Percentiles rank a stretch among this genome's conserved stretches.
These are phyloP conservation scores for Synchiropus splendidus DNA, from an alignment of 2,113 vertebrate genomes.

Conservation along the genomic window DNA sequence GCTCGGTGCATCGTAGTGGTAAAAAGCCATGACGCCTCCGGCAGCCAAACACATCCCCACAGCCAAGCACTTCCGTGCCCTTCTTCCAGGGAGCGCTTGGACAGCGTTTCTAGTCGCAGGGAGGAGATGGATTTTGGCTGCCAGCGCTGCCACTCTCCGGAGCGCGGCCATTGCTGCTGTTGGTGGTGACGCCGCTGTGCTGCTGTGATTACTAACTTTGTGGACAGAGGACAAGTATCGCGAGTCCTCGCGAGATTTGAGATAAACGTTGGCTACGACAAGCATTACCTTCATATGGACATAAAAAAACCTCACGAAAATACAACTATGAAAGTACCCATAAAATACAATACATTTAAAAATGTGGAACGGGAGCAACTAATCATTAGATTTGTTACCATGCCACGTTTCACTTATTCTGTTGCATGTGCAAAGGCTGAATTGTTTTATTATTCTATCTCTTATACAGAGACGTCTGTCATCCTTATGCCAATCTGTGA, in stretches of 20 bases:
- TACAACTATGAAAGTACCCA: too few relatives aligned
- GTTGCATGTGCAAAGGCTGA: too few relatives aligned
- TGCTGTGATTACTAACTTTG: slow-evolving; percentile 31
- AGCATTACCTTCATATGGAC: too few relatives aligned
- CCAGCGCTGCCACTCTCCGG: slow-evolving; percentile 50
- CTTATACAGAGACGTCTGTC: too few relatives aligned
- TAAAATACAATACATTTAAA: too few relatives aligned
- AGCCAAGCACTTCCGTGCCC: slow-evolving; percentile 25
- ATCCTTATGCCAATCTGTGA: too few relatives aligned
- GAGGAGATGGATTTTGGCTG: slow-evolving; percentile 30
- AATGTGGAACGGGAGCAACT: too few relatives aligned
- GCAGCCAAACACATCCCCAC: slow-evolving; percentile 48
- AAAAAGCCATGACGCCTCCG: slow-evolving; percentile 56
- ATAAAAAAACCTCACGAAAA: too few relatives aligned
- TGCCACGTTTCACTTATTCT: too few relatives aligned
- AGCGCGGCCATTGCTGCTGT: slow-evolving; percentile 63
- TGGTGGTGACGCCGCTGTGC: slow-evolving; percentile 23
- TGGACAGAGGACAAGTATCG: slow-evolving; percentile 20
- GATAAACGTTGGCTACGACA: too few relatives aligned
- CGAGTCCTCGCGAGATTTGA: slow-evolving; percentile 63
- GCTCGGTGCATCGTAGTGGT: slow-evolving; percentile 38
- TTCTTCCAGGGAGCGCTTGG: not conserved
- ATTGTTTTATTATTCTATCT: too few relatives aligned
- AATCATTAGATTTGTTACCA: too few relatives aligned
- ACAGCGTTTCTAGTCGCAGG: slow-evolving; percentile 21